Conservation (phyloP, 1,140 invertebrate genomes). For the Bombus superbus region DNA sequence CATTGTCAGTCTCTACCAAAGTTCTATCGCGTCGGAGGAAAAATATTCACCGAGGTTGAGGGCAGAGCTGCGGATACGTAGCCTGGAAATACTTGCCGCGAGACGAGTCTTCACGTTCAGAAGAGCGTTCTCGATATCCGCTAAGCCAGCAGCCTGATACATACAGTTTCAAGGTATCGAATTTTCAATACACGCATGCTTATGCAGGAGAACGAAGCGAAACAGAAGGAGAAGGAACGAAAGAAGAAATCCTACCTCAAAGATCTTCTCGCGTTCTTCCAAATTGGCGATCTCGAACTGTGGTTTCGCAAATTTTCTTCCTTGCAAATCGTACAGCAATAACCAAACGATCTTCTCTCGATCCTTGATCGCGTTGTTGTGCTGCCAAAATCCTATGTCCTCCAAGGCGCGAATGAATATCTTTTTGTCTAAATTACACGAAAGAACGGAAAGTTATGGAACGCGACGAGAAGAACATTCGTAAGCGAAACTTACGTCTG, state of each 20-base stretch:
- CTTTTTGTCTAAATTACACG: constrained; percentile 84
- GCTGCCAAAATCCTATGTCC: constrained; percentile 86
- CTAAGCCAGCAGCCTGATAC: constrained; percentile 79
- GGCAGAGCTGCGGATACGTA: constrained; percentile 88
- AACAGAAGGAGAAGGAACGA: not conserved
- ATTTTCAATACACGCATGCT: no score
- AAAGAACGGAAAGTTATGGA: not conserved
- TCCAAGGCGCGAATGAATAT: constrained; percentile 87
- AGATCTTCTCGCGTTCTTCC: constrained; percentile 75
- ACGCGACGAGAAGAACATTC: not conserved
- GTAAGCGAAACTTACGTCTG: not conserved
- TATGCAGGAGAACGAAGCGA: not conserved
- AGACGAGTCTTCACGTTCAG: constrained; percentile 86
- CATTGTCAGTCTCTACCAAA: not conserved
- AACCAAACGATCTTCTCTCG: constrained; percentile 84
- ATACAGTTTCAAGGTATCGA: not conserved
- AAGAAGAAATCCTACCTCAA: constrained; percentile 29
- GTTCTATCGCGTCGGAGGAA: not conserved
- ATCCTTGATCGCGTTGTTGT: constrained; percentile 80
- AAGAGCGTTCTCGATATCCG: constrained; percentile 84
- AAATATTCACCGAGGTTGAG: constrained; percentile 72
- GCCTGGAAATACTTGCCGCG: constrained; percentile 87
- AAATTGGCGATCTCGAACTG: constrained; percentile 74
- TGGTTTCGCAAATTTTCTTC: constrained; percentile 82
- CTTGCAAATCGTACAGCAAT: constrained; percentile 86